phyloP scores from a whole-genome alignment of 1,140 invertebrate species.

The Ips nitidus region DNA sequence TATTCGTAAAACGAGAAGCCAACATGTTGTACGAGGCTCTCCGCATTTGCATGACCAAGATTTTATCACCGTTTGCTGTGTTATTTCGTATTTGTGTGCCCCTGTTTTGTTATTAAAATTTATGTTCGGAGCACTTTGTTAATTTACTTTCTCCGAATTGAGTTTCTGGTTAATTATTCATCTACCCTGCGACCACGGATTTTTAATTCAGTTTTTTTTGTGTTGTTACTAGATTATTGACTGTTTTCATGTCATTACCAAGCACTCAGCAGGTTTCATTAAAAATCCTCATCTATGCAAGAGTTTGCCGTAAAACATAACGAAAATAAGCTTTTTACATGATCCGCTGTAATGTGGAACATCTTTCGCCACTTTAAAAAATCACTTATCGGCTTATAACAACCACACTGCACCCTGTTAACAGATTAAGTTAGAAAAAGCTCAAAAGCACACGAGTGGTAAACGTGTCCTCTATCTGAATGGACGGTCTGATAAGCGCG shows the following conservation, averaged over 20 bases:
- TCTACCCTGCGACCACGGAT: no score
- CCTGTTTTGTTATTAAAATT: constrained; percentile 26
- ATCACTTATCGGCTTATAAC: not conserved
- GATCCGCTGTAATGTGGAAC: no score
- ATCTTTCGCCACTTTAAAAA: not conserved
- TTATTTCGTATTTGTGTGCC: constrained; percentile 13
- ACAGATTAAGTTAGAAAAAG: not conserved
- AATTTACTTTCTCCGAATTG: constrained; percentile 20
- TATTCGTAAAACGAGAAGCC: constrained; percentile 16
- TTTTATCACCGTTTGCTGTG: constrained; percentile 19
- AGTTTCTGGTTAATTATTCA: not conserved
- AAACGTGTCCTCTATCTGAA: not conserved
- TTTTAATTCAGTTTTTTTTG: no score
- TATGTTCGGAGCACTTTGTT: constrained; percentile 18
- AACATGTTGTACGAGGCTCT: constrained; percentile 11
- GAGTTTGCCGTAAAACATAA: no score
- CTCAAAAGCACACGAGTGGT: not conserved
- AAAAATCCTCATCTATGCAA: no score
- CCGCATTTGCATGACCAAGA: constrained; percentile 24
- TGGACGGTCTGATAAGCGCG: not conserved
- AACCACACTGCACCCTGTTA: not conserved
- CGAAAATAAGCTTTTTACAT: no score
- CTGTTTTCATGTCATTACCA: no score
- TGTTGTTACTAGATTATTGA: no score
- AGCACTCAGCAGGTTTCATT: no score